Evolutionary conservation across 2,888 invertebrate genomes (phyloP).

Genomic region (Machimus rusticus): DNA sequence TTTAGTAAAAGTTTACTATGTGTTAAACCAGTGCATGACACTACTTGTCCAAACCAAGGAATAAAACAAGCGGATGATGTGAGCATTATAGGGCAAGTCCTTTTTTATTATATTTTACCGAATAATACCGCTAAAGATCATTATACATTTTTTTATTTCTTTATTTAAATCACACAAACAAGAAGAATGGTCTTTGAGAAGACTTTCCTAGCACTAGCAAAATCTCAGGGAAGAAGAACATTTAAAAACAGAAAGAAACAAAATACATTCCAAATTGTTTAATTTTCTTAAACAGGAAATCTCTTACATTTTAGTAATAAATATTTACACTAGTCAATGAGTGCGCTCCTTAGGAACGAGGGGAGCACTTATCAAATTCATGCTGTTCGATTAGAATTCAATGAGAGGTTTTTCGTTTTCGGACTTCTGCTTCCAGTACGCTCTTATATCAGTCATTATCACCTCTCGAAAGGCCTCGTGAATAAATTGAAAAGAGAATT

Average conservation of each 20-base stretch:
- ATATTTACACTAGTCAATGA: constrained; percentile 25
- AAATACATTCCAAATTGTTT: constrained; percentile 6
- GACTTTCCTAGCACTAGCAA: not conserved
- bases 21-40: constrained; percentile 12
- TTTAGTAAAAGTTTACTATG: not conserved
- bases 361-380: not conserved
- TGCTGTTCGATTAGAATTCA: constrained; percentile 53
- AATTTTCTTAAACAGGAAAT: constrained; percentile 6
- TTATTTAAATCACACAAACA: not conserved
- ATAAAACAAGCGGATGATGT: constrained; percentile 1
- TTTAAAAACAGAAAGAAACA: not conserved
- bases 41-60: not conserved
- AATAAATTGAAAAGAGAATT: constrained; percentile 44
- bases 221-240: not conserved
- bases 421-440: constrained; percentile 53
- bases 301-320: constrained; percentile 26
- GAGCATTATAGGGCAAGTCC: constrained; percentile 1
- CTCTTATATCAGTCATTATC: constrained; percentile 56
- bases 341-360: not conserved
- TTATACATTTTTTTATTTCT: not conserved
- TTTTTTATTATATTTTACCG: not conserved
- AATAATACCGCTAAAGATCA: not conserved
- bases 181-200: not conserved
- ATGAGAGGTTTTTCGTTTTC: constrained; percentile 56
- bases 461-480: constrained; percentile 56